Conservation (phyloP, 2,888 invertebrate genomes). For the Schrankia costaestrigalis region DNA sequence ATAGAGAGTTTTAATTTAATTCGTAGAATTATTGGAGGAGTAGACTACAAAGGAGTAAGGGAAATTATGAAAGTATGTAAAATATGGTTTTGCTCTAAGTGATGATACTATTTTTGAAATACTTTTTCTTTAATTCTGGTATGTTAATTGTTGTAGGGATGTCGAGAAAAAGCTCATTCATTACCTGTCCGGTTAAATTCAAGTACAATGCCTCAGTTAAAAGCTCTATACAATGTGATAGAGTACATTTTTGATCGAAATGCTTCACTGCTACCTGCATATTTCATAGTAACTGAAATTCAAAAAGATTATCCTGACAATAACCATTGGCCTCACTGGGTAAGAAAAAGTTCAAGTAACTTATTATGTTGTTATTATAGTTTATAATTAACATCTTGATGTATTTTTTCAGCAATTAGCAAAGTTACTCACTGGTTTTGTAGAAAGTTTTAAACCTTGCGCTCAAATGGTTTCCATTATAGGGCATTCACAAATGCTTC, state of each 20-base stretch:
- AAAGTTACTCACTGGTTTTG: constrained; percentile 91
- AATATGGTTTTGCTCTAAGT: no score
- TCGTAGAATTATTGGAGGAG: constrained; percentile 91
- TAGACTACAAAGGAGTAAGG: constrained; percentile 96
- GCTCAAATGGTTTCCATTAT: constrained; percentile 98
- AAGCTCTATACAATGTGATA: constrained; percentile 90
- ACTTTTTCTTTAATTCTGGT: not conserved
- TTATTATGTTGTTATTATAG: no score
- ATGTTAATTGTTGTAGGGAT: constrained; percentile 77
- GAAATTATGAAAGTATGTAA: constrained; percentile 95
- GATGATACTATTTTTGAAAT: not conserved
- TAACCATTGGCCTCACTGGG: constrained; percentile 95
- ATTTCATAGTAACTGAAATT: constrained; percentile 97
- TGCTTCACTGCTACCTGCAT: constrained; percentile 94
- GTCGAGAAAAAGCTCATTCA: constrained; percentile 92
- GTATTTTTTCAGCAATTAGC: constrained; percentile 86
- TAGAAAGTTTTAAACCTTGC: constrained; percentile 94
- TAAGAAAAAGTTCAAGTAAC: constrained; percentile 50
- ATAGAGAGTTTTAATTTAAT: constrained; percentile 92
- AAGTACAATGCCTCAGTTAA: constrained; percentile 89
- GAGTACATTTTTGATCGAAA: constrained; percentile 95
- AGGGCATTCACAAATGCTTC: constrained; percentile 94
- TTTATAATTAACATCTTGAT: not conserved
- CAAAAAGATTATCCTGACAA: constrained; percentile 92
- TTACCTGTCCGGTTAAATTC: constrained; percentile 90